phyloP scores from a whole-genome alignment of 2,888 invertebrate species.

The Unio pictorum region DNA sequence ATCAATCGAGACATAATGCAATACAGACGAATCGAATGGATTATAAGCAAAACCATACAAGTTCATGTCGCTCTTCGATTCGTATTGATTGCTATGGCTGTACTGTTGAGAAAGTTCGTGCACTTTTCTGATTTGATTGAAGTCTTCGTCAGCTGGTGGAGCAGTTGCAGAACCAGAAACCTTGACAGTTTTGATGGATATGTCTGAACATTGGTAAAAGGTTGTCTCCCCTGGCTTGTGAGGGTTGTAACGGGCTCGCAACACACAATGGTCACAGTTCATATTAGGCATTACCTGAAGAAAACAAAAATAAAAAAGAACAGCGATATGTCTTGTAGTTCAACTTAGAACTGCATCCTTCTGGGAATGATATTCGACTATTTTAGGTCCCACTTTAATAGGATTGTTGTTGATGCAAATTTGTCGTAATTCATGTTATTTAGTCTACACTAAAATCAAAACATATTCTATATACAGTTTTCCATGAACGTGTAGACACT shows the following conservation, averaged over 20 bases:
- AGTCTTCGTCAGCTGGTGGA: slow-evolving; percentile 7
- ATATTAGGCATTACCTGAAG: slow-evolving; percentile 45
- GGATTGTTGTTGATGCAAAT: too few relatives aligned
- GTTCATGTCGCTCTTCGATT: background rate
- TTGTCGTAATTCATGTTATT: too few relatives aligned
- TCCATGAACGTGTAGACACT: too few relatives aligned
- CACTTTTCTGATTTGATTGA: slow-evolving; percentile 15
- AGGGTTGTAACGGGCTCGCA: slow-evolving; percentile 43
- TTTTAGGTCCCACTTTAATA: too few relatives aligned
- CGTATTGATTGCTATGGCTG: background rate
- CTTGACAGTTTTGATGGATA: slow-evolving; percentile 18
- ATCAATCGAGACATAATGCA: slow-evolving; percentile 29
- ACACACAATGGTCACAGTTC: slow-evolving; percentile 46
- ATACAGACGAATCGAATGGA: slow-evolving; percentile 27
- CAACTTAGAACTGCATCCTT: too few relatives aligned
- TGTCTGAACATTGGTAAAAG: slow-evolving; percentile 52
- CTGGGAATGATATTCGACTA: too few relatives aligned
- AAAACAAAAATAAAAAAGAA: background rate
- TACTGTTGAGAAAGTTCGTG: slow-evolving; percentile 11
- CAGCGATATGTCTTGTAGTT: too few relatives aligned
- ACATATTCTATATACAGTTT: too few relatives aligned
- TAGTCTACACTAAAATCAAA: too few relatives aligned
- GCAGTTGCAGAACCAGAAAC: background rate
- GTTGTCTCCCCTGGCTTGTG: slow-evolving; percentile 52
- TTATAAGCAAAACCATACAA: slow-evolving; percentile 42